Base-by-base conservation (phyloP, 2,797 vertebrate species). In the Catharus ustulatus region DNA sequence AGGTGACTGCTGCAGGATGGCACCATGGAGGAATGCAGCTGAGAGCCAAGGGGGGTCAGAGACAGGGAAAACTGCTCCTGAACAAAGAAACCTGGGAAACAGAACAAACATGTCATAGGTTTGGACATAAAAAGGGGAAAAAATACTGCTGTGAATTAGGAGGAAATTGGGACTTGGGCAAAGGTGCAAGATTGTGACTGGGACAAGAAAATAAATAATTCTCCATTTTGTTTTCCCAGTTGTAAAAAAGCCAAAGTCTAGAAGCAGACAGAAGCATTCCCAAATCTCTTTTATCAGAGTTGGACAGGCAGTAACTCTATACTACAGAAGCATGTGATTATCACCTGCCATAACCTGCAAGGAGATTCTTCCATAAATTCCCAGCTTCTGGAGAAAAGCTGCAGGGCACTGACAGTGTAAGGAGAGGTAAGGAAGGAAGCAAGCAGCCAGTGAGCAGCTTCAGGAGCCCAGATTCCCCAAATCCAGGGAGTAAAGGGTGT, bases 11-110 rank as follows among this genome's bases (percentile, higher is more conserved):
- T 78, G 77, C 51, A 92, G 82, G 16, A 87, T 5, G 2, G 93
- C 66, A 1, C 93, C 89, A 19, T 99, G 97, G 20, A 99, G 94
- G 30, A 98, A 98, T 7, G 98, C 98, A 1, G 98, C 98, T 2
- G 96, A 90, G 67, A 98, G 71, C 97, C 99, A 98, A 5, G 98
- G 72, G 0, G 97, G 90, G 59, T 84, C 96, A 6, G 95, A 73
- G 4, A 96, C 95, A 7, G 73, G 51, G 12, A 76, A n/a, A 27
- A 24, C 59, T 6, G 10, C 45, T 43, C 88, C 85, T 1, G 80
- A 75, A 5, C 94, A 95, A 15, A 97, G 92, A 67, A 97, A 95
- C 52, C 98, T 98, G 69, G 34, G 34, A 85, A 43, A 82, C 21
- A 63, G 51, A 92, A 67, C 30, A 79, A 87, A 22, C 38, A 15